A percentile compares a stretch with the other conserved stretches of the same genome.
These are phyloP conservation scores for Dicranocentrus wangi DNA, from an alignment of 2,888 invertebrate species.

Conservation along the genomic window DNA sequence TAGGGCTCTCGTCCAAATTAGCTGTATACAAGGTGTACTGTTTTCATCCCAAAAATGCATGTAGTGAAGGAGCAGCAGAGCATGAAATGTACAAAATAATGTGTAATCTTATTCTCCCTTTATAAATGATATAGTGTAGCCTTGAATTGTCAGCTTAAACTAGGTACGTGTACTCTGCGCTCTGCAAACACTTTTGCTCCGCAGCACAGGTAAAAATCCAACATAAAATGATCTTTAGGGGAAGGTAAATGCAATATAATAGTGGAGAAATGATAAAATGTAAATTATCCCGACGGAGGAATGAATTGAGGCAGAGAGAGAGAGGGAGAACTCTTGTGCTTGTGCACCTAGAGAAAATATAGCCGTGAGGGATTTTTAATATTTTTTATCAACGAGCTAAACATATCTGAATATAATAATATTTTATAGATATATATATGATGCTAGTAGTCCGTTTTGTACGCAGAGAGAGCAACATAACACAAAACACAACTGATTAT, in stretches of 20 bases:
- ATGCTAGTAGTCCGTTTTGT: neutral
- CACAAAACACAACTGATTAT: conserved; percentile 9
- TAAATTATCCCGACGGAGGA: conserved; percentile 7
- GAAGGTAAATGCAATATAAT: conserved; percentile 24
- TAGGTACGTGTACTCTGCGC: neutral
- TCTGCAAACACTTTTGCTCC: too few relatives aligned
- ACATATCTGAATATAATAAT: neutral
- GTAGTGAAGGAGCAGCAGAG: neutral
- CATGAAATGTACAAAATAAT: conserved; percentile 18
- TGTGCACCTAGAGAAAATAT: neutral
- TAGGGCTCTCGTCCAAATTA: neutral
- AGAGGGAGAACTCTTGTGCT: too few relatives aligned
- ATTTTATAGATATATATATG: conserved; percentile 1
- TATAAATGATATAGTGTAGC: conserved; percentile 22
- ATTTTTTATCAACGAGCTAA: too few relatives aligned
- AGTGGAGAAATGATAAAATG: neutral
- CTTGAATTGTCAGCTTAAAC: conserved; percentile 26
- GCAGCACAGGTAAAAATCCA: neutral
- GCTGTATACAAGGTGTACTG: neutral
- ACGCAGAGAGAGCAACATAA: neutral
- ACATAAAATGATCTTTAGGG: neutral
- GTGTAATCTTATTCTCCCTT: neutral
- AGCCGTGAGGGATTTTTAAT: too few relatives aligned
- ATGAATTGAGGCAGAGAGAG: too few relatives aligned
- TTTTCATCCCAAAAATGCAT: too few relatives aligned